A percentile compares a stretch with the other conserved stretches of the same genome.
Evolutionary conservation across 2,113 vertebrate genomes (phyloP).

Genomic region (Dissostichus mawsoni): DNA sequence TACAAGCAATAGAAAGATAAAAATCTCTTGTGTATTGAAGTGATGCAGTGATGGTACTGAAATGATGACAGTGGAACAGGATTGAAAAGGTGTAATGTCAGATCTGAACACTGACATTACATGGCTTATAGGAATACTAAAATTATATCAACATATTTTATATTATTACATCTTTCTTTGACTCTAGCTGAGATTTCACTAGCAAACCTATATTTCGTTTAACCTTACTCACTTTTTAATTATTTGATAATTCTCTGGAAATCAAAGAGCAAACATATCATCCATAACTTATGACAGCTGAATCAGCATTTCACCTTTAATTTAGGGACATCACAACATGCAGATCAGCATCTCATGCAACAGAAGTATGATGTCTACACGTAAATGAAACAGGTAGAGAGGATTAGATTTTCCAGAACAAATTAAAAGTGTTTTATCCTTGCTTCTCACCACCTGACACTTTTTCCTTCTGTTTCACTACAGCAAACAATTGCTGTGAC

Average conservation of each 20-base stretch:
- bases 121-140: too few species aligned
- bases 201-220: not conserved
- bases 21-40: too few species aligned
- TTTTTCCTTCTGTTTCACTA: constrained; percentile 17
- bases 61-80: not conserved
- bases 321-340: not conserved
- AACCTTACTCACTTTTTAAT: not conserved
- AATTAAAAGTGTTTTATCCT: not conserved
- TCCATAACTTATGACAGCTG: not conserved
- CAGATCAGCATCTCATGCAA: too few species aligned
- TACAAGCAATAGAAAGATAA: too few species aligned
- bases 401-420: not conserved
- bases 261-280: constrained; percentile 2
- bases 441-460: not conserved
- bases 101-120: too few species aligned
- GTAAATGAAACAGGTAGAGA: not conserved
- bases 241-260: not conserved
- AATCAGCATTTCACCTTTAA: not conserved
- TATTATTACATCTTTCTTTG: not conserved
- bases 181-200: not conserved
- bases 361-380: not conserved
- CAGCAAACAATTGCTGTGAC: constrained; percentile 14
- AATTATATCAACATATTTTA: not conserved
- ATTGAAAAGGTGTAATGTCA: not conserved
- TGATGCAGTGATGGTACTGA: too few species aligned